Conservation (phyloP, 2,888 invertebrate genomes). For the Amphipoea oculea region DNA sequence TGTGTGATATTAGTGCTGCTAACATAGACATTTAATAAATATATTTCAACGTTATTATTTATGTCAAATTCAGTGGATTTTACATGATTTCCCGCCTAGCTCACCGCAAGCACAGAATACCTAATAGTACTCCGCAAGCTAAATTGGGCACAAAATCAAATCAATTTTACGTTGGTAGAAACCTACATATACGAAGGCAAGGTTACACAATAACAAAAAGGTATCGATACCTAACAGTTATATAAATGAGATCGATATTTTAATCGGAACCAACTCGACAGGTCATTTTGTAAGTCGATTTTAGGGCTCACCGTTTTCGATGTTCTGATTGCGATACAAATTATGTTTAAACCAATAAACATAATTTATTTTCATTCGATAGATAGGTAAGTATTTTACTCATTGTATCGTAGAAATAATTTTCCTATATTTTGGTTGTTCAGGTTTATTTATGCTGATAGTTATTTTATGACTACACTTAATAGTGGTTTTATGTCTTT, state of each 20-base stretch:
- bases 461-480: not conserved
- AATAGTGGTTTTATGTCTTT: not conserved
- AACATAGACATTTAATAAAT: not conserved
- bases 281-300: constrained; percentile 58
- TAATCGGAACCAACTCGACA: constrained; percentile 62
- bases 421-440: not conserved
- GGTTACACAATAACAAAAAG: constrained; percentile 49
- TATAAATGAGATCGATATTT: constrained; percentile 67
- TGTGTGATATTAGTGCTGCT: not conserved
- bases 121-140: too few species aligned
- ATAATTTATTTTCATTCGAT: not conserved
- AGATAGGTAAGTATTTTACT: not conserved
- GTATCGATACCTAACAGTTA: constrained; percentile 54
- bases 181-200: not conserved
- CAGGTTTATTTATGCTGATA: not conserved
- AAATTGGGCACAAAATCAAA: not conserved
- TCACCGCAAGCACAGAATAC: too few species aligned
- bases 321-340: constrained; percentile 49
- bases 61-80: not conserved
- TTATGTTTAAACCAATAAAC: constrained; percentile 1
- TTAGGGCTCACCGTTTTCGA: constrained; percentile 41
- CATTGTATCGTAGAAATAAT: not conserved
- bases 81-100: not conserved
- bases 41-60: not conserved
- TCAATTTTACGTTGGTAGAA: too few species aligned